Base-by-base conservation (phyloP, 2,797 vertebrate species). In the Tokudaia tokunoshimensis region DNA sequence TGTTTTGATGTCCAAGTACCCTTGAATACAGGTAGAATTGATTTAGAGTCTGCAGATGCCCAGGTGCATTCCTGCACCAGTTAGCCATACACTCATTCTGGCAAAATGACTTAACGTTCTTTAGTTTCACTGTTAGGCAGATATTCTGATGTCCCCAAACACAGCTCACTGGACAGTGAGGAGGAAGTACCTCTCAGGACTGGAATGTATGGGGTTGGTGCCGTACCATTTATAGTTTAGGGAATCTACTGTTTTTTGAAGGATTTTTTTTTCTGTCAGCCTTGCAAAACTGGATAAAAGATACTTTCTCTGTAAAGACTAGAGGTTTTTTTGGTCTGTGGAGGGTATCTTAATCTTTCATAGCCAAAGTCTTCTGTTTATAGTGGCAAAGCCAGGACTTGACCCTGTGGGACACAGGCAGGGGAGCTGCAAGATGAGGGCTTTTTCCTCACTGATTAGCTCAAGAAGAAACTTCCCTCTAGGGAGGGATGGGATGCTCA, bases 301-400 rank as follows among this genome's bases (percentile, higher is more conserved):
- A 6, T 52, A 15, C 55, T 81, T 76, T 65, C 52, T 81, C 29
- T 65, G 1, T 44, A 20, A 80, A 19, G 10, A 31, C 29, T 70
- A 37, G 41, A 79, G 76, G 52, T 75, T 15, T 29, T 26, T 85
- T 80, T 63, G 57, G 17, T 79, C 26, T 50, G 41, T 50, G 41
- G 82, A 52, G 61, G 75, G 84, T 92, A 44, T 37, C 59, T 79
- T 55, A 47, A 57, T 59, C 76, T 29, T 61, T 57, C 57, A 31
- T 47, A 47, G 41, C 13, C 55, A 61, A 83, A 65, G 31, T 44
- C 59, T 34, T 63, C 15, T 59, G 44, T 89, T 97, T 94, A 94
- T 86, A 94, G 50, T 22, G 57, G 63, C 67, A 26, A 63, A 57
- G 44, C 20, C 22, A 74, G 76, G 6, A 44, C 80, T 63, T 79